phyloP scores from a whole-genome alignment of 2,888 invertebrate genomes.

The Toxonevra muliebris region DNA sequence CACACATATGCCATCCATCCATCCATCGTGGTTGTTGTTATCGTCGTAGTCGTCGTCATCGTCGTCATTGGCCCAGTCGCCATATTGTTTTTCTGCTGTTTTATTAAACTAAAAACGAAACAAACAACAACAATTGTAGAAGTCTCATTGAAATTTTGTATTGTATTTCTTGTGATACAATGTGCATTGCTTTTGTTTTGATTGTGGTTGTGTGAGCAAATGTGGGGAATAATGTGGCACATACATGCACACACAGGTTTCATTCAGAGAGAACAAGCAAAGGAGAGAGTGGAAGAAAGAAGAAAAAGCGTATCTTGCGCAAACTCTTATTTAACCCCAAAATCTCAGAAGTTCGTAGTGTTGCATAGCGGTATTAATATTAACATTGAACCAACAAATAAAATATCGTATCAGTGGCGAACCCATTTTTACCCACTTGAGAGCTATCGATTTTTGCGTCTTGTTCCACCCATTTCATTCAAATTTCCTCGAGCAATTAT shows the following conservation, averaged over 20 bases:
- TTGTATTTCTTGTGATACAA: neutral
- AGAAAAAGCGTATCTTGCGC: too few relatives aligned
- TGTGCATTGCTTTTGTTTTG: slow-evolving; percentile 12
- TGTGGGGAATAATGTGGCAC: neutral
- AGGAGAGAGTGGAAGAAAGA: too few relatives aligned
- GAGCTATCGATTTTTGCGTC: too few relatives aligned
- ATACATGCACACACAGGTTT: neutral
- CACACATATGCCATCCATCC: slow-evolving; percentile 20
- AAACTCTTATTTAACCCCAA: too few relatives aligned
- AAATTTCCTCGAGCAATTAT: too few relatives aligned
- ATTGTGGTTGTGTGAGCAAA: slow-evolving; percentile 17
- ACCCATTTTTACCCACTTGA: too few relatives aligned
- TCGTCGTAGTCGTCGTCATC: neutral
- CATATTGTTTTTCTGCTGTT: slow-evolving; percentile 38
- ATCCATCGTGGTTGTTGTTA: neutral
- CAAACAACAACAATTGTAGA: slow-evolving; percentile 28
- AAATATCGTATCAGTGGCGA: too few relatives aligned
- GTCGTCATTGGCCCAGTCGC: slow-evolving; percentile 15
- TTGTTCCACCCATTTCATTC: too few relatives aligned
- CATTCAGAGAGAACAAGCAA: neutral
- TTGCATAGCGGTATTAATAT: too few relatives aligned
- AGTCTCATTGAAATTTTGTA: neutral
- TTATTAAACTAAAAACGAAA: slow-evolving; percentile 39
- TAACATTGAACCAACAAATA: too few relatives aligned
- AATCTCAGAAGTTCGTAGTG: too few relatives aligned